Evolutionary conservation across 2,113 vertebrate genomes (phyloP), one percentile per base, ranked within the genome.

Genomic region (Tragelaphus buxtoni): DNA sequence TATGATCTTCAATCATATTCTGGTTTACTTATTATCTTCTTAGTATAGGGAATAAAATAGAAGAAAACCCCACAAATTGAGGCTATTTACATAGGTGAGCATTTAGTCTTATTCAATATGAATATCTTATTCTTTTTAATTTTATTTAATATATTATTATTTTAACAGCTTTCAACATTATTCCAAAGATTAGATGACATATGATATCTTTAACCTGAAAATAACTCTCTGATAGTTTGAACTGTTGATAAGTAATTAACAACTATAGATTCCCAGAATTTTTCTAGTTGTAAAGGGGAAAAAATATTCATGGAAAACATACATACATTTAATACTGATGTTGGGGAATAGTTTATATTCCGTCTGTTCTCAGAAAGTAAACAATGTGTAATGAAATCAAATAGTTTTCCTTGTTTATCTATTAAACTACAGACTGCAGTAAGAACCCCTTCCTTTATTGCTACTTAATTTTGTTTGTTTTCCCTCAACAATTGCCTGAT

Each of bases 1-100:
- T 96, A 45, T 97, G 95, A 89, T 81, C 76, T 79, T 98, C 81
- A 92, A 82, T 98, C 88, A 95, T 92, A 60, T 85, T 4, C 91
- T 88, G 72, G 84, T 77, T 90, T 96, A 69, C 17, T 80, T 91
- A 20, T 89, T 93, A 56, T 30, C 7, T 91, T 49, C 56, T 97
- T 82, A 35, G 28, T 39, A 20, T 2, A 81, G 49, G 77, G 92
- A 96, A n/a, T 79, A 90, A 60, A 97, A 42, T 20, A 95, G 63
- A 96, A 97, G 1, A 11, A n/a, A 72, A 69, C 47, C 28, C 42
- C 0, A 18, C 7, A 77, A 84, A 91, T 94, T 76, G 86, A 79
- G 1, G 1, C 53, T 42, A 56, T 60, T 93, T 91, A 22, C 8
- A 14, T 49, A 88, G 14, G 13, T 55, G 12, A 89, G 3, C 16